Base-by-base conservation (phyloP, 2,797 vertebrate genomes). In the Cetoscarus ocellatus region DNA sequence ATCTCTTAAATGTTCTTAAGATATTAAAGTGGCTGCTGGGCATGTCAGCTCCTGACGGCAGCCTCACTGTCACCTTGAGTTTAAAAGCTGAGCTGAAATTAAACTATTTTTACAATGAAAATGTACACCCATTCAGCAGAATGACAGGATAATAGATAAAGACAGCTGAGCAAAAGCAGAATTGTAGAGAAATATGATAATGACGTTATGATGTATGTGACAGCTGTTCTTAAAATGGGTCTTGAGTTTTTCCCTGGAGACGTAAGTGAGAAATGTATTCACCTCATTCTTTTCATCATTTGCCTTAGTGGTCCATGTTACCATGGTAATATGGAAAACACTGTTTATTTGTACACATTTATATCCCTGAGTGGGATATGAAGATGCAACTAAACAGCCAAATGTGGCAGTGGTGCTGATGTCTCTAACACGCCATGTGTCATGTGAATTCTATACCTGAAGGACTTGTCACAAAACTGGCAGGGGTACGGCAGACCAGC, bases 381-480 rank as follows among this genome's bases (percentile, higher is more conserved):
- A 67, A 27, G 61, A 19, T 19, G 62, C 27, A 51, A 39, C 63
- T 51, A 58, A 80, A 59, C 59, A 52, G 27, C 18, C 35, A 75
- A 74, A 79, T 45, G 49, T 54, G 43, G 64, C 61, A 70, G 52
- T n/a, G 34, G 51, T 49, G 57, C 51, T 43, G 61, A 10, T 17
- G 57, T 45, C 38, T 45, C 9, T 13, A 38, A n/a, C 39, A n/a
- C 39, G 6, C n/a, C 3, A 14, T 34, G 27, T 51, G 50, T 51
- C 11, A n/a, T 56, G 55, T 5, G 40, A 48, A 42, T 0, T n/a
- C 15, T 7, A 40, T 83, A 92, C 92, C 92, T 95, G 94, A 99
- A 99, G 93, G 98, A 99, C 94, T 99, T 99, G 92, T 99, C 98
- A 75, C 98, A 99, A 93, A 99, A 99, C 95, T 99, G 98, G 93